A percentile compares a stretch with the other conserved stretches of the same genome.
phyloP scores from a whole-genome alignment of 2,888 invertebrate genomes.

The Acanthosoma haemorrhoidale region DNA sequence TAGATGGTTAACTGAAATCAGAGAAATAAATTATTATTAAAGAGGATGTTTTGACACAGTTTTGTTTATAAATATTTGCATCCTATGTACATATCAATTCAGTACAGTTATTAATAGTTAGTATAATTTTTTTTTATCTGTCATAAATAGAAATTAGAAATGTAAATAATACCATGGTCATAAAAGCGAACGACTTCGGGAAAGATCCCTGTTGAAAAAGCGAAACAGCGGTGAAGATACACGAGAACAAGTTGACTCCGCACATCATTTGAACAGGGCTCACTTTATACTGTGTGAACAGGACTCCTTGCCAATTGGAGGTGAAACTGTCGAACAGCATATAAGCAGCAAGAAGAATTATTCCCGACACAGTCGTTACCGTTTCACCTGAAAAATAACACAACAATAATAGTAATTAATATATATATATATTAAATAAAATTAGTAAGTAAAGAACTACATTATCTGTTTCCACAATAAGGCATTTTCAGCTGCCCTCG shows the following conservation, averaged over 20 bases:
- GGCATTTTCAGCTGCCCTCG: too few species aligned
- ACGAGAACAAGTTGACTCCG: constrained; percentile 91
- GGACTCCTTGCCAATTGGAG: constrained; percentile 92
- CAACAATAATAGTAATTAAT: too few species aligned
- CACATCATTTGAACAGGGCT: constrained; percentile 90
- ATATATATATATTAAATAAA: too few species aligned
- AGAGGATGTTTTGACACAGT: too few species aligned
- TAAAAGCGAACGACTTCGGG: constrained; percentile 63
- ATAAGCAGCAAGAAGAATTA: constrained; percentile 80
- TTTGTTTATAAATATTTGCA: too few species aligned
- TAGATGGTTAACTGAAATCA: too few species aligned
- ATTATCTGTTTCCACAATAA: too few species aligned
- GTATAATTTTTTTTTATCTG: too few species aligned
- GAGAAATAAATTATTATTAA: too few species aligned
- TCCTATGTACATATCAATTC: too few species aligned
- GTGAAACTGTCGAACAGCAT: constrained; percentile 96
- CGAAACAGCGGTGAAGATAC: constrained; percentile 78
- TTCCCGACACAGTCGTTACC: constrained; percentile 74
- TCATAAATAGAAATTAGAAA: not conserved
- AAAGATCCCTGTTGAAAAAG: constrained; percentile 83
- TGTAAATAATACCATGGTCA: constrained; percentile 54
- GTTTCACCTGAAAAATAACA: constrained; percentile 53
- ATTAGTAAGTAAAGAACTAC: too few species aligned
- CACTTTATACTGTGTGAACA: constrained; percentile 75
- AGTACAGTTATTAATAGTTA: too few species aligned